A percentile compares a stretch with the other conserved stretches of the same genome.
These are phyloP conservation scores for Littorina saxatilis DNA, from an alignment of 1,140 invertebrate species.

Conservation along the genomic window DNA sequence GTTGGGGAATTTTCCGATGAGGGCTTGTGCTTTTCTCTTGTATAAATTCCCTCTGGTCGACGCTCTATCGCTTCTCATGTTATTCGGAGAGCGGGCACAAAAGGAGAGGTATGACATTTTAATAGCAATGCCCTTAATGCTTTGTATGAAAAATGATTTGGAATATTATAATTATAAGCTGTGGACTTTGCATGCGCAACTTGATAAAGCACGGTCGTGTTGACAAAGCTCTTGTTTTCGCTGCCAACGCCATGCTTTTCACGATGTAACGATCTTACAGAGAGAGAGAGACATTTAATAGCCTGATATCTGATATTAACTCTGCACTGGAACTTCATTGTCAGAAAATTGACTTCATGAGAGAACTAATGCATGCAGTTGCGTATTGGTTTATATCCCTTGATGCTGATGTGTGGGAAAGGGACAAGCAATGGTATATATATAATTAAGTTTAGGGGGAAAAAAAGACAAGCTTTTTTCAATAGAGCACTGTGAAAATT, in stretches of 20 bases:
- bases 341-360: no score
- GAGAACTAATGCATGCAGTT: no score
- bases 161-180: neutral
- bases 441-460: no score
- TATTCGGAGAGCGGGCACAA: conserved; percentile 48
- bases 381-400: no score
- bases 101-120: conserved; percentile 49
- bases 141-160: no score
- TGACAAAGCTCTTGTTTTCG: neutral
- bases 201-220: neutral
- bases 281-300: neutral
- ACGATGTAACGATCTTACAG: neutral
- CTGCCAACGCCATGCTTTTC: neutral
- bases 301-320: no score
- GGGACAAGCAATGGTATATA: no score
- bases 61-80: conserved; percentile 50
- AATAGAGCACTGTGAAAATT: no score
- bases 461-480: no score
- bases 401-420: no score
- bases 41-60: conserved; percentile 50
- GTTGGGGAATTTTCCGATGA: neutral
- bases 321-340: no score
- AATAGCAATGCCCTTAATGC: no score
- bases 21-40: conserved; percentile 33
- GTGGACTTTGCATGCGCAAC: neutral